Base-by-base conservation (phyloP, 2,797 vertebrate species). In the Hylomyscus alleni region DNA sequence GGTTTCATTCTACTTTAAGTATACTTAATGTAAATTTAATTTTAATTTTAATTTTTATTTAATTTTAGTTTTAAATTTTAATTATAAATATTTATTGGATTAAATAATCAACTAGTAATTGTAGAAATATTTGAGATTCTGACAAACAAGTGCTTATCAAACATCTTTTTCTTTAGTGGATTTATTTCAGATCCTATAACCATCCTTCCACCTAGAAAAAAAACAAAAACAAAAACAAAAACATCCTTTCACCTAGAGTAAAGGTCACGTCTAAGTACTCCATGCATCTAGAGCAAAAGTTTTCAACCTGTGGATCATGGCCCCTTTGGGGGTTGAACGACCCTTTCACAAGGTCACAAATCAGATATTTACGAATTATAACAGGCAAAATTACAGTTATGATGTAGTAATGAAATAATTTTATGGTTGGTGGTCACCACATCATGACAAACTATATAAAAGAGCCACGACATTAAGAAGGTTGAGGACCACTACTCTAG, bases 21-120 rank as follows among this genome's bases (percentile, higher is more conserved):
- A 44, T 44, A 73, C 89, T 76, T 44, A 50, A 34, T 50, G 34
- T 54, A 15, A 34, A 80, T 54, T 52, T 54, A 34, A 19, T 80
- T 80, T 78, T 58, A 58, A 22, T 58, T 58, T 58, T 58, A 22
- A 58, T 58, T 50, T 47, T 52, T 19, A 52, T 19, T 80, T 76
- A 5, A n/a, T 17, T 69, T 40, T 20, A 73, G 17, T 40, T 40
- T 37, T 31, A 31, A 31, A 19, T 52, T 50, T 78, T 31, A 78
- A 50, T 78, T 78, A 19, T 31, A 78, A 52, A 78, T 78, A 37
- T 56, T n/a, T 81, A 37, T 81, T n/a, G 5, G 14, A 84, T 92
- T 80, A 89, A 91, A 75, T 50, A 73, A 69, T 75, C 9, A 82
- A 7, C 47, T 75, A 62, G 37, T 77, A 52, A 84, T 87, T 95